phyloP scores from a whole-genome alignment of 2,888 invertebrate genomes.

The Penaeus monodon region DNA sequence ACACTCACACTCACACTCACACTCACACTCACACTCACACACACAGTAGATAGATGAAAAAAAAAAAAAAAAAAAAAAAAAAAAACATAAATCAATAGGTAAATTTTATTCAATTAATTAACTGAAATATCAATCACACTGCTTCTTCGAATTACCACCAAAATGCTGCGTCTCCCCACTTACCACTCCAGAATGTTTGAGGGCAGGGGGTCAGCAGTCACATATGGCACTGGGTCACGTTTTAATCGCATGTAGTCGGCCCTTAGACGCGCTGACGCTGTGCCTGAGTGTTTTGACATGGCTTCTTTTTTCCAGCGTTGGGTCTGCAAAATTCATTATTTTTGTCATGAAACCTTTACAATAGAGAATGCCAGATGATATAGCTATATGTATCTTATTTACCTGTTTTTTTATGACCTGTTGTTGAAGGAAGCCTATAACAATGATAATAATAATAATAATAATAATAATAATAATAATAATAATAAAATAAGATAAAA shows the following conservation, averaged over 20 bases:
- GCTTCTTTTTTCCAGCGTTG: not conserved
- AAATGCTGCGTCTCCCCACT: conserved; percentile 64
- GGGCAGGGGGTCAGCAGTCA: conserved; percentile 93
- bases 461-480: no score
- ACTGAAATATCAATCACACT: no score
- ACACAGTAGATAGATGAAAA: not conserved
- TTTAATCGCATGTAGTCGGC: conserved; percentile 96
- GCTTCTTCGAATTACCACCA: not conserved
- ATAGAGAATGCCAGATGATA: not conserved
- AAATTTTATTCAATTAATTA: not conserved
- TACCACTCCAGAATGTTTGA: conserved; percentile 97
- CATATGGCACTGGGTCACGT: conserved; percentile 96
- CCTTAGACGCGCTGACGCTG: conserved; percentile 87
- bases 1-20: conserved; percentile 28
- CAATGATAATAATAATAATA: no score
- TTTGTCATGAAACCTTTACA: not conserved
- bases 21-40: conserved; percentile 17
- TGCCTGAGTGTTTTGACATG: conserved; percentile 67
- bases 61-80: no score
- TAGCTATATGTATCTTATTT: no score
- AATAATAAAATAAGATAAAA: no score
- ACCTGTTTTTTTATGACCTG: no score
- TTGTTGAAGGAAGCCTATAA: no score
- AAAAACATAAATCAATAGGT: not conserved
- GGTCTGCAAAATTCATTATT: not conserved